Evolutionary conservation across 2,797 vertebrate species (phyloP), one percentile per base, ranked within the genome.

Genomic region (Florisuga fusca): DNA sequence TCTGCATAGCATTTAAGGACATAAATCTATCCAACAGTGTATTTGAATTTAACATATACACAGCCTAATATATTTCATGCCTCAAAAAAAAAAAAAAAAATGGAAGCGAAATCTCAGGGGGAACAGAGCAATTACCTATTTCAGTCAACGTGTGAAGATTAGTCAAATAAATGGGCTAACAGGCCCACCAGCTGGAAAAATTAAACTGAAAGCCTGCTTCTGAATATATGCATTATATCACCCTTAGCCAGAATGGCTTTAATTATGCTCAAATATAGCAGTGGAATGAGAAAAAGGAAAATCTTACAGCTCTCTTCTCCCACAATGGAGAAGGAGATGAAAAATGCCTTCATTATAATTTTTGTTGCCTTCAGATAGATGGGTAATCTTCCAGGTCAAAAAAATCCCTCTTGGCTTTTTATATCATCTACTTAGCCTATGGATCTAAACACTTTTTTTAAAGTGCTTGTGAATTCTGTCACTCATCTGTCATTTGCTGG

Each of bases 151-250:
- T 96, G 96, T 90, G 89, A 96, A 97, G 95, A 96, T 96, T 36
- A 96, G 96, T 96, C 94, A 96, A 97, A 93, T 94, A 93, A 97
- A 95, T 91, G 86, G 96, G 87, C 92, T 96, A 97, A 95, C 83
- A 95, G 91, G 84, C 91, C 93, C 91, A 96, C 93, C 91, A 96
- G 95, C 88, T 93, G 96, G 93, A 97, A 96, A 93, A 95, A 97
- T 96, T 94, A 96, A 93, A 95, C 89, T 84, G 93, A 96, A 97
- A 97, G 94, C 81, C 72, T 96, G 53, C 93, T 89, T 96, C 89
- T 96, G 91, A 91, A 96, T 92, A 93, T 94, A 96, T 96, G 86
- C 73, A 96, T 96, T 96, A 94, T 93, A 95, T 90, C 91, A 96
- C 86, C 89, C 87, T 94, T 90, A 90, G 90, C 87, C 89, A 88